Evolutionary conservation across 2,888 invertebrate species (phyloP).

Genomic region (Clunio marinus): DNA sequence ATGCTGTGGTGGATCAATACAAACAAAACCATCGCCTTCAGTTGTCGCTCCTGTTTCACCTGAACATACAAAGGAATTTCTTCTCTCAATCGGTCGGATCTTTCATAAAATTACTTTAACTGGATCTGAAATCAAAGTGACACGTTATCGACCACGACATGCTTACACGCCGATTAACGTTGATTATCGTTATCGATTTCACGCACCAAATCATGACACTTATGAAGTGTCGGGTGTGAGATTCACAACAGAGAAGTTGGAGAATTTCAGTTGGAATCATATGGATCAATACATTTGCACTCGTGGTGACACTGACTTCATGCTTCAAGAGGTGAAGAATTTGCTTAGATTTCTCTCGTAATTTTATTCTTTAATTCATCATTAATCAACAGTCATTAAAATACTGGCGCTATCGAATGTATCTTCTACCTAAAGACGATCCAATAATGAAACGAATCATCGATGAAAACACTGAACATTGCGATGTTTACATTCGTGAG

Average conservation of each 20-base stretch:
- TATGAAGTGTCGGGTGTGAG: conserved; percentile 94
- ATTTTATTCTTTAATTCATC: conserved; percentile 32
- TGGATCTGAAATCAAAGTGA: conserved; percentile 88
- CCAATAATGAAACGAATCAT: conserved; percentile 73
- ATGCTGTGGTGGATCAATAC: conserved; percentile 45
- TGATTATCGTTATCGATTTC: conserved; percentile 86
- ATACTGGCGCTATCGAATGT: conserved; percentile 88
- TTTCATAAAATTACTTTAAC: conserved; percentile 86
- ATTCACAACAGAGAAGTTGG: conserved; percentile 89
- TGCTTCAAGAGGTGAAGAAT: conserved; percentile 69
- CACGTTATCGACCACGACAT: conserved; percentile 90
- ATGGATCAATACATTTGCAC: conserved; percentile 96
- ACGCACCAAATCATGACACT: conserved; percentile 85
- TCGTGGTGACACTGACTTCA: conserved; percentile 86
- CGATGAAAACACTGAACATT: conserved; percentile 59
- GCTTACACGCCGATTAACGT: conserved; percentile 90
- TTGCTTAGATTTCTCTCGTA: neutral
- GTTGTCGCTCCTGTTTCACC: conserved; percentile 46
- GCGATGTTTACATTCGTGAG: conserved; percentile 71
- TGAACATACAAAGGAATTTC: conserved; percentile 66
- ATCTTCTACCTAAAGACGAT: conserved; percentile 77
- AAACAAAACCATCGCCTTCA: conserved; percentile 50
- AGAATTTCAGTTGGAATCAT: conserved; percentile 97
- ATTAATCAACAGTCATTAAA: conserved; percentile 71
- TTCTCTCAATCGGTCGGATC: conserved; percentile 88